These are phyloP conservation scores for Barbus barbus DNA, from an alignment of 2,113 vertebrate species.

Conservation along the genomic window DNA sequence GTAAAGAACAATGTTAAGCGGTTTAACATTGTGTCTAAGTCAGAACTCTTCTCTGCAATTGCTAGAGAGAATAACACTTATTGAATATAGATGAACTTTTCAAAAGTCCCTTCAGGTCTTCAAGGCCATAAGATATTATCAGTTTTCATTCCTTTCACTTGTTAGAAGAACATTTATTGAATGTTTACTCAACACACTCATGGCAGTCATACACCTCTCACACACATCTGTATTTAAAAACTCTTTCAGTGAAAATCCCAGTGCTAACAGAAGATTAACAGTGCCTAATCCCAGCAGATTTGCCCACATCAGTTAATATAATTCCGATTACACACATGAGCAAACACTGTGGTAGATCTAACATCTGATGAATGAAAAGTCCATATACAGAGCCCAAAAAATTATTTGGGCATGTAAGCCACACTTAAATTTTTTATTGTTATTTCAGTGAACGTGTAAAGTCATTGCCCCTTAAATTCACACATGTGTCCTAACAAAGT, in stretches of 20 bases:
- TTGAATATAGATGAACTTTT: background rate
- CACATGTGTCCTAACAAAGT: background rate
- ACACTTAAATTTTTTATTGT: background rate
- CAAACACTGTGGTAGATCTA: background rate
- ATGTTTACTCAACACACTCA: background rate
- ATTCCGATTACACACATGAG: slow-evolving; percentile 17
- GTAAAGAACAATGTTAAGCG: background rate
- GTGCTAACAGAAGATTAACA: slow-evolving; percentile 42
- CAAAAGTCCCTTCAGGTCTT: background rate
- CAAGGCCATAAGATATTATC: background rate
- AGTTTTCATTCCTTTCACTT: background rate
- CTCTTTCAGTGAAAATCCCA: slow-evolving; percentile 28
- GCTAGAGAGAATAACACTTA: background rate
- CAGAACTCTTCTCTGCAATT: background rate
- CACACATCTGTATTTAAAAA: background rate
- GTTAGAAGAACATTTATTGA: background rate
- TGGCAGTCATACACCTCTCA: background rate
- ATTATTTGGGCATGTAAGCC: background rate
- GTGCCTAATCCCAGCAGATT: background rate
- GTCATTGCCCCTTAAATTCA: background rate
- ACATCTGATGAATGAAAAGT: slow-evolving; percentile 8
- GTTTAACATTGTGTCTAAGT: background rate
- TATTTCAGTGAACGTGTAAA: background rate
- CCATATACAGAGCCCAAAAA: background rate
- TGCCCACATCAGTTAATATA: slow-evolving; percentile 24